Evolutionary conservation across 2,113 vertebrate genomes (phyloP).

Genomic region (Catharus fuscescens): DNA sequence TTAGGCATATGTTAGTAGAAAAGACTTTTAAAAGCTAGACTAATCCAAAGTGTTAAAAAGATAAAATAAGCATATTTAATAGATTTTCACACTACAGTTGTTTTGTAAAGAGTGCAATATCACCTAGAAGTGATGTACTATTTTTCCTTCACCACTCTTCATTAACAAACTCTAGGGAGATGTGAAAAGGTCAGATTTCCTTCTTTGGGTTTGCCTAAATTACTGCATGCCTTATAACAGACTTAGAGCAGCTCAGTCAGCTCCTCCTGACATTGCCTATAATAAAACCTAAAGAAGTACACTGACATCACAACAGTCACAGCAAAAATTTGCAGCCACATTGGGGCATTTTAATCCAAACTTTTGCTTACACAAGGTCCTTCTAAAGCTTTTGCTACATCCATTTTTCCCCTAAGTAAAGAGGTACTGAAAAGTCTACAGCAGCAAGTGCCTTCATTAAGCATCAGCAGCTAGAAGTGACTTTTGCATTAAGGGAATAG

Average conservation of each 20-base stretch:
- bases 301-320: background rate
- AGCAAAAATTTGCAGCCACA: background rate
- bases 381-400: background rate
- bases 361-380: background rate
- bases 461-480: background rate
- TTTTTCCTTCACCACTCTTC: background rate
- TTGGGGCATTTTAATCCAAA: background rate
- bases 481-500: background rate
- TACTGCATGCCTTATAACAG: background rate
- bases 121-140: background rate
- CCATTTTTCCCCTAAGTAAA: background rate
- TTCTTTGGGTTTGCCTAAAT: background rate
- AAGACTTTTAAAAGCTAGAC: background rate
- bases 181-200: background rate
- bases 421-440: background rate
- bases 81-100: background rate
- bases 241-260: background rate
- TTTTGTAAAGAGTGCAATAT: background rate
- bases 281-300: background rate
- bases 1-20: background rate
- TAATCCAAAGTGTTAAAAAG: background rate
- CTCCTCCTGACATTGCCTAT: background rate
- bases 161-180: background rate
- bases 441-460: background rate
- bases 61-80: background rate